A percentile compares a stretch with the other conserved stretches of the same genome.
Conservation (phyloP, 1,140 invertebrate genomes). For the Heliconius eleuchia region DNA sequence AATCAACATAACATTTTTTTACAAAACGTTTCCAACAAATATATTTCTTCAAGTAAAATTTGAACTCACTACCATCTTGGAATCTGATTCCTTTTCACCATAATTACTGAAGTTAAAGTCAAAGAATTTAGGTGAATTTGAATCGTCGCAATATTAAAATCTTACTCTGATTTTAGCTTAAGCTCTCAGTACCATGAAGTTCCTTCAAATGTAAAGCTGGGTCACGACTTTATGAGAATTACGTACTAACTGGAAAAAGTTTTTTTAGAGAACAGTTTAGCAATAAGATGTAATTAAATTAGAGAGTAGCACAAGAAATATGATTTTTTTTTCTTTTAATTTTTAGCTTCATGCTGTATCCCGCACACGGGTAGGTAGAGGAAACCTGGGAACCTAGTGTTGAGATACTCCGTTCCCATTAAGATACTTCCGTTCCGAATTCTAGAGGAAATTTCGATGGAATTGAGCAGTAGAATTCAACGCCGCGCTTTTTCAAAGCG, state of each 20-base stretch:
- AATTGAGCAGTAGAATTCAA: too few species aligned
- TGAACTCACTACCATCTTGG: background rate
- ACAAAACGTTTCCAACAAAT: too few species aligned
- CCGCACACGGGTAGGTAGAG: too few species aligned
- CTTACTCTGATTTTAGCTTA: background rate
- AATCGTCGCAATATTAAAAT: background rate
- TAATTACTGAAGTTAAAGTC: background rate
- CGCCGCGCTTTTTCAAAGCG: too few species aligned
- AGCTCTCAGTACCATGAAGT: background rate
- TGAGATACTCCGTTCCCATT: too few species aligned
- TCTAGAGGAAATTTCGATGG: too few species aligned
- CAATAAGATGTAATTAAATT: background rate
- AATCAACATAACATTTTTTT: too few species aligned
- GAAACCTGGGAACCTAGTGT: too few species aligned
- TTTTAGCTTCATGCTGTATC: too few species aligned
- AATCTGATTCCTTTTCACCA: background rate
- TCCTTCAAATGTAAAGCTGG: constrained; percentile 1
- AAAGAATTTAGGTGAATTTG: background rate
- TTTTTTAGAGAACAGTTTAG: background rate
- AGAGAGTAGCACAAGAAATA: too few species aligned
- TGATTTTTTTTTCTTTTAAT: too few species aligned
- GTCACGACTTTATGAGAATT: background rate
- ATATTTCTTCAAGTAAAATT: background rate
- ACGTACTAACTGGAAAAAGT: background rate
- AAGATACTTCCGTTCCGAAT: too few species aligned